A percentile compares a stretch with the other conserved stretches of the same genome.
Evolutionary conservation across 1,140 invertebrate species (phyloP).

Genomic region (Thaumetopoea pityocampa): DNA sequence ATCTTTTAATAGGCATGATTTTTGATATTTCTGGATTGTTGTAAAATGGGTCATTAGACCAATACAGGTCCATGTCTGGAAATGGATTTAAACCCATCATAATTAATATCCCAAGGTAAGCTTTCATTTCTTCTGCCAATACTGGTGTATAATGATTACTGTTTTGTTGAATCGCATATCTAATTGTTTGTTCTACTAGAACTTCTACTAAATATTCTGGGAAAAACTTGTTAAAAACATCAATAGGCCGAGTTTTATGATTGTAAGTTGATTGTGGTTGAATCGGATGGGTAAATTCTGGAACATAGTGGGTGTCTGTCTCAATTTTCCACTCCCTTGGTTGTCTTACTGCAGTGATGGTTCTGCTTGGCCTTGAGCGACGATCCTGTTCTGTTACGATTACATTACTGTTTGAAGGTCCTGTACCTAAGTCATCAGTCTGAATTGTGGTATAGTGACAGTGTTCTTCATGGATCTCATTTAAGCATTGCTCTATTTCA

Average conservation of each 20-base stretch:
- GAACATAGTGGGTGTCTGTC: slow-evolving; percentile 11
- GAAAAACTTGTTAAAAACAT: slow-evolving; percentile 20
- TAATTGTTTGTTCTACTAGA: slow-evolving; percentile 26
- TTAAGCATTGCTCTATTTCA: too few species aligned
- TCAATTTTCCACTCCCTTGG: too few species aligned
- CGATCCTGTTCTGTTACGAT: too few species aligned
- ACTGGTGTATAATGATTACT: slow-evolving; percentile 11
- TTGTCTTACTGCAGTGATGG: too few species aligned
- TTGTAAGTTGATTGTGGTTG: slow-evolving; percentile 1
- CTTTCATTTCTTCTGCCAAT: slow-evolving; percentile 24
- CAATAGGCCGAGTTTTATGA: slow-evolving; percentile 16
- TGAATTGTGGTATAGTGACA: too few species aligned
- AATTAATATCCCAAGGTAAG: slow-evolving; percentile 30
- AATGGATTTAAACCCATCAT: slow-evolving; percentile 32
- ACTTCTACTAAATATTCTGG: slow-evolving; percentile 16
- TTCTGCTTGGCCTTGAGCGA: too few species aligned
- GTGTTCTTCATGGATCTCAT: too few species aligned
- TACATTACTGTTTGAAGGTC: too few species aligned
- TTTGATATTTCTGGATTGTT: slow-evolving; percentile 1
- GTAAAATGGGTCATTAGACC: slow-evolving; percentile 2
- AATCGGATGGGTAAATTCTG: slow-evolving; percentile 10
- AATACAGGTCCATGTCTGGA: slow-evolving; percentile 26
- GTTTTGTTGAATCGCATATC: slow-evolving; percentile 25
- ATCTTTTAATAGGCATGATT: slow-evolving; percentile 2
- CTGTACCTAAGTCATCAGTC: too few species aligned